Base-by-base conservation (phyloP, 2,797 vertebrate species). In the Lepidocolaptes lacrymiger region DNA sequence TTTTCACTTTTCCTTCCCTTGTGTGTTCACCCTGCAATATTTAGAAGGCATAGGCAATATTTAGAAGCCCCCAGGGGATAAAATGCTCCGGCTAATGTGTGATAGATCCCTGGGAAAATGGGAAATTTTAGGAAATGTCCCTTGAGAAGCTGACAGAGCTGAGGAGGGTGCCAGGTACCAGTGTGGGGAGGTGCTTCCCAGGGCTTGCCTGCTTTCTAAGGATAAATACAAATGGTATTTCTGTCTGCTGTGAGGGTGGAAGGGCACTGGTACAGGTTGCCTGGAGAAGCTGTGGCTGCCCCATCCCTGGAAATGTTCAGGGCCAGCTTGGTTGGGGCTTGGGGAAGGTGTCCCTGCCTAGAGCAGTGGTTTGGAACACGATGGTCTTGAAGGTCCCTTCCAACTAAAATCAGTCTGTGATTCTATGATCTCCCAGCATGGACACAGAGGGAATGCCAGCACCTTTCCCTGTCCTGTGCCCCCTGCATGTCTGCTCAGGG, bases 51-150 rank as follows among this genome's bases (percentile, higher is more conserved):
- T 27, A 66, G 48, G 72, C 54, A 64, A 72, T 81, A 83, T 74
- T 91, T 89, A 79, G 75, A 93, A 91, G 64, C 64, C 54, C 54
- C 28, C 46, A 3, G 58, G 71, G 75, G 24, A 84, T 89, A 75
- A 90, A 91, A 68, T 1, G 1, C 41, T 90, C 27, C 48, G 24
- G 52, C 54, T 79, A 73, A 79, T 22, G 67, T 64, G 36, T 2
- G 1, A 41, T 54, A 4, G 1, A 51, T 79, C 59, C 7, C 61
- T 62, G 55, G 52, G 41, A 43, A 91, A 69, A 61, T 1, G 8
- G 41, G 27, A 36, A 30, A 12, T 36, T 77, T 80, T 43, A 69
- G 48, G 48, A 62, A 27, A 24, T 2, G 7, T 88, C 61, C 61
- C 73, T 80, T 55, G 56, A 39, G 77, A 51, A 76, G 54, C 43